phyloP scores from a whole-genome alignment of 1,140 invertebrate genomes.

The Zophobas atratus region DNA sequence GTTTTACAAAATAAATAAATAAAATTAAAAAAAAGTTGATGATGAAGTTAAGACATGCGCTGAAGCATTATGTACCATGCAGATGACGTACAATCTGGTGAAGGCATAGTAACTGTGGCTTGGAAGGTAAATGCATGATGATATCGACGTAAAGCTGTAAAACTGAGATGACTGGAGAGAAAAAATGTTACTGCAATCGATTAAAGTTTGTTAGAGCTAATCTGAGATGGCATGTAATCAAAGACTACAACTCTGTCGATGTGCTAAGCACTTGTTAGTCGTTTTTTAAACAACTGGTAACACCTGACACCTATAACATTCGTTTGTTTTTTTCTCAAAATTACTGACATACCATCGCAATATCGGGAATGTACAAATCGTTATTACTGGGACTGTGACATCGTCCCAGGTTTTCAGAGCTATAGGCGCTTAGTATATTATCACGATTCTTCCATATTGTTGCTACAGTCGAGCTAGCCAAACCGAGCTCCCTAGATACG shows the following conservation, averaged over 20 bases:
- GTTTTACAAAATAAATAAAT: slow-evolving; percentile 24
- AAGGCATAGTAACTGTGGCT: slow-evolving; percentile 45
- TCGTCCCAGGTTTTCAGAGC: slow-evolving; percentile 55
- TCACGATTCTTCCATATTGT: slow-evolving; percentile 76
- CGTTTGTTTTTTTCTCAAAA: slow-evolving; percentile 25
- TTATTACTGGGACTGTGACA: slow-evolving; percentile 52
- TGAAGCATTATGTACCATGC: slow-evolving; percentile 49
- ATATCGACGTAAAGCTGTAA: slow-evolving; percentile 29
- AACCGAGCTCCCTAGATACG: slow-evolving; percentile 72
- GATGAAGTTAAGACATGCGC: slow-evolving; percentile 47
- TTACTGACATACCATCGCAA: slow-evolving; percentile 50
- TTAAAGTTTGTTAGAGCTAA: slow-evolving; percentile 21
- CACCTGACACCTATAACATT: slow-evolving; percentile 40
- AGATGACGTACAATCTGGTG: slow-evolving; percentile 46
- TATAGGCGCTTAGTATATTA: slow-evolving; percentile 67
- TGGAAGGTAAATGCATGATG: slow-evolving; percentile 36
- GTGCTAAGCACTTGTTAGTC: slow-evolving; percentile 40
- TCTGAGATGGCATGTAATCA: slow-evolving; percentile 29
- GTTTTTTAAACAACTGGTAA: slow-evolving; percentile 21
- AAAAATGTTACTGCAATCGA: slow-evolving; percentile 34
- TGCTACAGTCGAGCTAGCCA: slow-evolving; percentile 74
- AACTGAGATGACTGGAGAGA: slow-evolving; percentile 13
- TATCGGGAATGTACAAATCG: slow-evolving; percentile 44
- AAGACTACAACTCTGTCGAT: slow-evolving; percentile 24
- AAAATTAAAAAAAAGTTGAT: slow-evolving; percentile 31